Evolutionary conservation across 2,888 invertebrate species (phyloP), one percentile per base, ranked within the genome.

Genomic region (Limnephilus auricula): DNA sequence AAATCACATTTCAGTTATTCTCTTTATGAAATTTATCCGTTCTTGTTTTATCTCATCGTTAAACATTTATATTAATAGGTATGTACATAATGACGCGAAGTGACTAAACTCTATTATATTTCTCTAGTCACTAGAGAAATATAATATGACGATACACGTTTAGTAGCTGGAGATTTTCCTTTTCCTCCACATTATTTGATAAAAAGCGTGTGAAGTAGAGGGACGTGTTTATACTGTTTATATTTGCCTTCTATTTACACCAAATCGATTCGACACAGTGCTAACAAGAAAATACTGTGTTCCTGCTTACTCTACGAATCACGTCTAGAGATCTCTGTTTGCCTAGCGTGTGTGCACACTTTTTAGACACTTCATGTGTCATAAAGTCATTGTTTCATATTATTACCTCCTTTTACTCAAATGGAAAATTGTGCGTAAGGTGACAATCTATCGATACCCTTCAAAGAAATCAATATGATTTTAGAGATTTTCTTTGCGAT

Each of bases 191-290:
- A 9, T 65, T 65, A 65, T 65, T 65, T n/a, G n/a, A 65, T 65
- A 65, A 65, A 65, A 82, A n/a, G 34, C 34, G 82, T 34, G 82
- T 34, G 82, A 82, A 86, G 85, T 87, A 79, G 79, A 80, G 87
- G 78, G 80, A 34, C 87, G 65, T 65, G 31, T 87, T 65, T 40
- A 30, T n/a, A 40, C 40, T 85, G 31, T 87, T 65, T 40, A 45
- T 40, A 40, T 85, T 85, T 85, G 85, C 13, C n/a, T 45, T 40
- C 85, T 85, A 85, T 85, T 85, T 85, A 45, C 37, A 40, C 37
- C 85, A 85, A 85, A 45, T 85, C 85, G 85, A 40, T 40, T 12
- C 40, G 30, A 85, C 32, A 80, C 80, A 32, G 80, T 80, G 80
- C 32, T 32, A 80, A 80, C 80, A 80, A 80, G 31, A 85, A 85